Percentiles rank a stretch among this genome's conserved stretches.
Conservation (phyloP, 2,888 invertebrate species). For the Opisthograptis luteolata region DNA sequence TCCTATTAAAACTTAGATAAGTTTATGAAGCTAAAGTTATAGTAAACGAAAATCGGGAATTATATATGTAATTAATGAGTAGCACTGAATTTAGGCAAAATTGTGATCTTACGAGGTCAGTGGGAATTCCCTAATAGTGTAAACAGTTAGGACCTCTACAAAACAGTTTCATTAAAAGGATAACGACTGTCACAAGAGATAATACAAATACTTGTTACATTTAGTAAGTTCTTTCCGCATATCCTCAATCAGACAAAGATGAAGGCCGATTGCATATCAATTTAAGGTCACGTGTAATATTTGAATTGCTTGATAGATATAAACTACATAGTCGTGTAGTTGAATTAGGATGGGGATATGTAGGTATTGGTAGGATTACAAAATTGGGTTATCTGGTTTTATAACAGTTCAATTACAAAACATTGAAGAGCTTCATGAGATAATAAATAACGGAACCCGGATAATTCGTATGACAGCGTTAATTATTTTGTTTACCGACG, state of each 20-base stretch:
- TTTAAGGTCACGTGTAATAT: conserved; percentile 38
- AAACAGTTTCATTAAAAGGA: conserved; percentile 22
- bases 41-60: conserved; percentile 22
- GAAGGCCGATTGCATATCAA: conserved; percentile 45
- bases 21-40: too few species aligned
- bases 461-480: conserved; percentile 13
- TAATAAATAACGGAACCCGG: conserved; percentile 24
- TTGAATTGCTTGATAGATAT: conserved; percentile 15
- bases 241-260: conserved; percentile 34
- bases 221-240: conserved; percentile 35
- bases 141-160: conserved; percentile 7
- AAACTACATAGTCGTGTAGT: conserved; percentile 12
- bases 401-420: conserved; percentile 42
- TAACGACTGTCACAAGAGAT: conserved; percentile 18
- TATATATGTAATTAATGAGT: too few species aligned
- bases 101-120: conserved; percentile 4
- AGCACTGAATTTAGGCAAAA: conserved; percentile 3
- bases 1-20: too few species aligned
- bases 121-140: conserved; percentile 19
- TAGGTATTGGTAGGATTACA: conserved; percentile 43
- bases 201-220: conserved; percentile 12
- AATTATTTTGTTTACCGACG: conserved; percentile 25
- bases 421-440: conserved; percentile 30
- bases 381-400: conserved; percentile 47
- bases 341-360: conserved; percentile 37